A percentile compares a stretch with the other conserved stretches of the same genome.
Evolutionary conservation across 2,888 invertebrate genomes (phyloP).

Genomic region (Lochmaea crataegi): DNA sequence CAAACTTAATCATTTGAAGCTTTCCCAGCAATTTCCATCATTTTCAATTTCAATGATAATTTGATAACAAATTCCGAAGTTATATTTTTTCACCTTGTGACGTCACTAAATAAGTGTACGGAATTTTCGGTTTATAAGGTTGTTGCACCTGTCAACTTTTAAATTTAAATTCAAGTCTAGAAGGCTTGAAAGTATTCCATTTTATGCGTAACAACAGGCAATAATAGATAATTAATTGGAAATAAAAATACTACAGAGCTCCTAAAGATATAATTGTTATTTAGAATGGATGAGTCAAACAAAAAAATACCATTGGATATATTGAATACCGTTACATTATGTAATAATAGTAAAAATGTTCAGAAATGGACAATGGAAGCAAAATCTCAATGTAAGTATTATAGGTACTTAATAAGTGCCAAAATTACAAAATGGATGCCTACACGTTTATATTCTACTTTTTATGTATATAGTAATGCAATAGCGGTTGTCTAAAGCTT

Average conservation of each 20-base stretch:
- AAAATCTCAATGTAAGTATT: conserved; percentile 36
- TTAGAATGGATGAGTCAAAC: conserved; percentile 9
- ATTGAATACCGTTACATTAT: conserved; percentile 35
- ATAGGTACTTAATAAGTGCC: not conserved
- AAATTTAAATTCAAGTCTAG: conserved; percentile 4
- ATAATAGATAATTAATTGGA: no score
- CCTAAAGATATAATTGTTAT: not conserved
- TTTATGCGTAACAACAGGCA: no score
- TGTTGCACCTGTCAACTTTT: not conserved
- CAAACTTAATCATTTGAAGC: no score
- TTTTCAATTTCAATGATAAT: no score
- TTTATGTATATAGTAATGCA: no score
- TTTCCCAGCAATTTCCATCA: no score
- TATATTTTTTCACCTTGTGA: not conserved
- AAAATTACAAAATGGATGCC: no score
- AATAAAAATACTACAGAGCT: not conserved
- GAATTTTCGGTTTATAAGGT: not conserved
- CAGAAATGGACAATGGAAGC: conserved; percentile 37
- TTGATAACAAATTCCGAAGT: no score
- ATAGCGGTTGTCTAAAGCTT: no score
- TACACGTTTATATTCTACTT: no score
- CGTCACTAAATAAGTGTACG: not conserved
- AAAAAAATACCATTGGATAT: conserved; percentile 25
- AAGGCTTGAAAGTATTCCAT: not conserved
- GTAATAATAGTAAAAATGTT: conserved; percentile 35